Conservation (phyloP, 2,797 vertebrate species). For the Monodelphis domestica region DNA sequence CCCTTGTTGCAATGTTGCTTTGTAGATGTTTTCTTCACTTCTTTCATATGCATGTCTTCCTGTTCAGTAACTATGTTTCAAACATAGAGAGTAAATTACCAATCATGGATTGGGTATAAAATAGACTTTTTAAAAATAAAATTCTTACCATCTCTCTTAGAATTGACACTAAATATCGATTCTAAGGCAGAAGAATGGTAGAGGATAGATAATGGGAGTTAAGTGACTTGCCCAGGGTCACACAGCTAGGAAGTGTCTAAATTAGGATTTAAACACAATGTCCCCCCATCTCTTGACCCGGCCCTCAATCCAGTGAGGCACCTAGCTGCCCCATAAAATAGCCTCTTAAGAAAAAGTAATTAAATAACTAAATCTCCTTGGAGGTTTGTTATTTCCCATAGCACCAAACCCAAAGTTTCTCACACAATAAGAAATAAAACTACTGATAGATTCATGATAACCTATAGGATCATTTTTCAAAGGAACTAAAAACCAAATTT, state of each 20-base stretch:
- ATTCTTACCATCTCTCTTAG: too few species aligned
- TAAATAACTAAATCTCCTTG: not conserved
- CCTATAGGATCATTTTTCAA: not conserved
- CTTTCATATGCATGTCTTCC: not conserved
- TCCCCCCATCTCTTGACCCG: too few species aligned
- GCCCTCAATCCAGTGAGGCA: too few species aligned
- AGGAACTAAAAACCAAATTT: constrained; percentile 37
- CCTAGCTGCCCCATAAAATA: too few species aligned
- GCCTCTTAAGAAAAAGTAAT: not conserved
- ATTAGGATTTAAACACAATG: too few species aligned
- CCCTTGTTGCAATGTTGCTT: not conserved
- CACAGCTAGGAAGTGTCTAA: too few species aligned
- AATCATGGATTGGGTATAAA: not conserved
- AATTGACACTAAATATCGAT: too few species aligned
- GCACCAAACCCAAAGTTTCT: not conserved
- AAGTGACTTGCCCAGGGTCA: too few species aligned
- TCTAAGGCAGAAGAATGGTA: too few species aligned
- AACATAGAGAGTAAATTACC: not conserved
- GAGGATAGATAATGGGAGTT: too few species aligned
- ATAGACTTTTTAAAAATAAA: not conserved
- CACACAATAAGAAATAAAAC: not conserved
- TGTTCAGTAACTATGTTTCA: not conserved
- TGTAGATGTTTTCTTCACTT: not conserved
- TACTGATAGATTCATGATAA: not conserved
- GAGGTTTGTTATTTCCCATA: not conserved